Evolutionary conservation across 1,140 invertebrate genomes (phyloP), one percentile per base, ranked within the genome.

Genomic region (Drosophila ohnishii): DNA sequence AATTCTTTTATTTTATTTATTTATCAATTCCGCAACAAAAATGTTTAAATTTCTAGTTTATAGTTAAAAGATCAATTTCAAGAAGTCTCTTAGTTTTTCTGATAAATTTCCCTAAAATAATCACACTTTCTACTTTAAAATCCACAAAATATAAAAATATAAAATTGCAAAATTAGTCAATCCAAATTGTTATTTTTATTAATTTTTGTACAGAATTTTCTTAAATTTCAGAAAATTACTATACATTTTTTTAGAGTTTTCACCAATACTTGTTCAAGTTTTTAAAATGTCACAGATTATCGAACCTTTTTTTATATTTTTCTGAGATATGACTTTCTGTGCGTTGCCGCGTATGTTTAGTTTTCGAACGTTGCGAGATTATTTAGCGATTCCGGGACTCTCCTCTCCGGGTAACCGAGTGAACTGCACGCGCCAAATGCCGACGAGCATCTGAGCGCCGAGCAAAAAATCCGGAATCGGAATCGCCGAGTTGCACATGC

Each of bases 381-480:
- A 42, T 22, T 45, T 51, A 30, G 37, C 42, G 25, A 50, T n/a
- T 19, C 8, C 50, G 14, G 47, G n/a, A 3, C n/a, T 45, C 35
- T 53, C 39, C 44, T 35, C 19, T 55, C 51, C 51, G 34, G 19
- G 19, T 22, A 16, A 48, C 66, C 79, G 71, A 75, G 25, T 72
- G 63, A 75, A 85, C 83, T 87, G 77, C 85, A 84, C 85, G 77
- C 84, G 80, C 80, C 84, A 83, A 88, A 80, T 69, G 80, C 84
- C 78, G 77, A 84, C 85, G 70, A 88, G 84, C 84, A 84, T 88
- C 85, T 88, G 84, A 89, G 19, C 35, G 47, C 62, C 61, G 71
- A 75, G 34, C 53, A 35, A 63, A 45, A 35, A 64, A 56, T 30
- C 73, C 61, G 56, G 75, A 75, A 63, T 73, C 45, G 47, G 53